These are phyloP conservation scores for Colletes gigas DNA, from an alignment of 1,140 invertebrate species.

Conservation along the genomic window DNA sequence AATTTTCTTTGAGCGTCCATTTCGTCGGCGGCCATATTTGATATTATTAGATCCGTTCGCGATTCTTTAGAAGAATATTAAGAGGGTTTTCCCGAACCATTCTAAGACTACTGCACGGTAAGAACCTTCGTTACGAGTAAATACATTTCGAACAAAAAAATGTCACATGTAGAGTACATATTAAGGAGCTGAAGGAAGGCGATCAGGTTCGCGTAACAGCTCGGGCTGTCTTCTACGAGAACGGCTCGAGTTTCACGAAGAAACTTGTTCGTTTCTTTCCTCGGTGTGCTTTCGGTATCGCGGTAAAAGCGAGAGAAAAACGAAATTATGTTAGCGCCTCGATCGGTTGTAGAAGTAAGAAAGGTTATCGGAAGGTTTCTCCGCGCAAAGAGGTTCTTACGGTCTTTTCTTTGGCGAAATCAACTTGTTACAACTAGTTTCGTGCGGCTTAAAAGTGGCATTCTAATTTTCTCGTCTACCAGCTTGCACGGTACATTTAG, in stretches of 20 bases:
- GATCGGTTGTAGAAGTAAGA: conserved; percentile 11
- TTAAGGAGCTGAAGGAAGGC: conserved; percentile 20
- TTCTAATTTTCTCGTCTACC: not conserved
- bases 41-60: no score
- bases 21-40: no score
- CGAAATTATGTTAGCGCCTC: conserved; percentile 45
- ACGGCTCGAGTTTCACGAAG: conserved; percentile 50
- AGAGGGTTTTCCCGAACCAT: no score
- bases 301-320: conserved; percentile 52
- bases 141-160: no score
- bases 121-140: no score
- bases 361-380: conserved; percentile 29
- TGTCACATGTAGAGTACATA: not conserved
- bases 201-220: conserved; percentile 36
- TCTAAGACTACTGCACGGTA: no score
- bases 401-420: not conserved
- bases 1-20: no score
- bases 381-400: not conserved
- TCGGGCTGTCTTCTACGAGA: conserved; percentile 28
- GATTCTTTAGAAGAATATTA: no score
- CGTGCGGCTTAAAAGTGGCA: not conserved
- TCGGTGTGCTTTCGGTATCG: conserved; percentile 39
- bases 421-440: not conserved
- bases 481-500: not conserved
- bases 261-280: conserved; percentile 66